Conservation (phyloP, 2,888 invertebrate species). For the Onchidella celtica region DNA sequence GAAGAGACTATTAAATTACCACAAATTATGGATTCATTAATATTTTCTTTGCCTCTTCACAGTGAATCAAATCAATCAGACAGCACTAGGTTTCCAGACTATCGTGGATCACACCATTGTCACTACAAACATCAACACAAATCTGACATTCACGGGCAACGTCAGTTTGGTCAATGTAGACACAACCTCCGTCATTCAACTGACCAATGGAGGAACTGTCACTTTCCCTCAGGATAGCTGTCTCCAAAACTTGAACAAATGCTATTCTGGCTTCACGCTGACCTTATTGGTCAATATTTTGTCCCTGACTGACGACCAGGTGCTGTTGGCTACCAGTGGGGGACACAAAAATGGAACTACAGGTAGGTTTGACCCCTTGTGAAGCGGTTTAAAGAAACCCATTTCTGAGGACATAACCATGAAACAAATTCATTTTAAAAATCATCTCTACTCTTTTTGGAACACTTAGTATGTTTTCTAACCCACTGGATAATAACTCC, state of each 20-base stretch:
- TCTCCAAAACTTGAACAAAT: conserved; percentile 34
- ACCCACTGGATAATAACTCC: too few relatives aligned
- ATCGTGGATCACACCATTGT: conserved; percentile 26
- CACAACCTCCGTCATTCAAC: conserved; percentile 24
- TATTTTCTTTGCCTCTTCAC: too few relatives aligned
- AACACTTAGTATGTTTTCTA: too few relatives aligned
- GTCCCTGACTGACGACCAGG: conserved; percentile 31
- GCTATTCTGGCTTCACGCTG: conserved; percentile 45
- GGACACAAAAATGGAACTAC: conserved; percentile 42
- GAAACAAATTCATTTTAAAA: too few relatives aligned
- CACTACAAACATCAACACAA: not conserved
- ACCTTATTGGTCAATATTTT: conserved; percentile 30
- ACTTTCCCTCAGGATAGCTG: conserved; percentile 34
- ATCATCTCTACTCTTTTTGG: too few relatives aligned
- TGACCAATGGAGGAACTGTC: conserved; percentile 28
- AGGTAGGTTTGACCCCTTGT: conserved; percentile 45
- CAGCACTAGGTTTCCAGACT: conserved; percentile 6
- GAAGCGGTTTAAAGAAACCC: too few relatives aligned
- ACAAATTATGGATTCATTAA: too few relatives aligned
- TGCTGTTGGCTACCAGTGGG: not conserved
- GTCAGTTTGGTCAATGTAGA: conserved; percentile 22
- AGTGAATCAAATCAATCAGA: too few relatives aligned
- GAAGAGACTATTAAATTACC: too few relatives aligned
- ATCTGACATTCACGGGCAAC: conserved; percentile 11
- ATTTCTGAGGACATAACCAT: too few relatives aligned